Evolutionary conservation across 2,888 invertebrate genomes (phyloP).

Genomic region (Cephonodes hylas): DNA sequence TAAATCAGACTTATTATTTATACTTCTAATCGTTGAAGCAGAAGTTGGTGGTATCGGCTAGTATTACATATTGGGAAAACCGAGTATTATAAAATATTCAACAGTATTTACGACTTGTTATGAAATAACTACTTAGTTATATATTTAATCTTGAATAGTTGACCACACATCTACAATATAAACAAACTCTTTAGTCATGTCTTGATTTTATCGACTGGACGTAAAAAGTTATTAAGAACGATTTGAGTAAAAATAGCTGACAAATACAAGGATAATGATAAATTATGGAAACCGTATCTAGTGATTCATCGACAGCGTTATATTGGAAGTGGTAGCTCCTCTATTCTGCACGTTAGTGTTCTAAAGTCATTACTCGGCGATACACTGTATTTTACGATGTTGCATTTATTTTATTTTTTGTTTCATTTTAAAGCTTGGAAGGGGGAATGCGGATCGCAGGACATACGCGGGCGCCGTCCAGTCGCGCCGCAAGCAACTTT

Average conservation of each 20-base stretch:
- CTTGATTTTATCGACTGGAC: no score
- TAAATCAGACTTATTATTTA: no score
- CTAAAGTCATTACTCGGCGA: slow-evolving; percentile 48
- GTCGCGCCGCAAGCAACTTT: slow-evolving; percentile 80
- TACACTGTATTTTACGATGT: slow-evolving; percentile 66
- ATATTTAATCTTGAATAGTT: not conserved
- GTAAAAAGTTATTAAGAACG: no score
- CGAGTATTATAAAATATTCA: not conserved
- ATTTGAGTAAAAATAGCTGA: not conserved
- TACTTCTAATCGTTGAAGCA: no score
- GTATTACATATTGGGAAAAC: not conserved
- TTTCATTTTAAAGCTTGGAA: slow-evolving; percentile 66
- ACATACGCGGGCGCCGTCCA: slow-evolving; percentile 72
- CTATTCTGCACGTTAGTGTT: slow-evolving; percentile 57
- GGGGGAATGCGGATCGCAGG: slow-evolving; percentile 78
- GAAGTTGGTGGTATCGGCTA: no score
- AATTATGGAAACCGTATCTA: not conserved
- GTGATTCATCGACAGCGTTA: not conserved
- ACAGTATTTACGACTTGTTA: not conserved
- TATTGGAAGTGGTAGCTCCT: slow-evolving; percentile 31
- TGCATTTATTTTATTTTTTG: slow-evolving; percentile 59
- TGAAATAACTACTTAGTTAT: not conserved
- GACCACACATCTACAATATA: not conserved
- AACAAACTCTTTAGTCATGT: not conserved
- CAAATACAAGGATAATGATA: not conserved